Percentiles rank a stretch among this genome's conserved stretches.
phyloP scores from a whole-genome alignment of 2,113 vertebrate species.

The Larimichthys polyactis region DNA sequence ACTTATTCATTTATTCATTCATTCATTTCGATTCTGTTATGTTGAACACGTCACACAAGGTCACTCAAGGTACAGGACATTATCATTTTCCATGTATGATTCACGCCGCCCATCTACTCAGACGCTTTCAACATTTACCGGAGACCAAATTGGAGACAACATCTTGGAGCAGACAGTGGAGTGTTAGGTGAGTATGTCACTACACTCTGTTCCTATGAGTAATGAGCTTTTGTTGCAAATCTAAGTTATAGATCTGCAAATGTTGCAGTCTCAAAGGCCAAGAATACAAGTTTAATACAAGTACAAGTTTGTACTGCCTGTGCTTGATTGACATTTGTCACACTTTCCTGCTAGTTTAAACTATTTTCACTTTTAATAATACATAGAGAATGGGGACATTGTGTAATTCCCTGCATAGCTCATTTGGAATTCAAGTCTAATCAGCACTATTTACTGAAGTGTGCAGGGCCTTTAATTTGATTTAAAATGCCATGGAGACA shows the following conservation, averaged over 20 bases:
- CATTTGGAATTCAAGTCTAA: not conserved
- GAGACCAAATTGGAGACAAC: conserved; percentile 5
- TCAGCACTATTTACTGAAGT: not conserved
- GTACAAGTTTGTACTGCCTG: not conserved
- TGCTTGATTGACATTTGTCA: conserved; percentile 2
- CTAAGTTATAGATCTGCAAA: not conserved
- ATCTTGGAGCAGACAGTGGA: not conserved
- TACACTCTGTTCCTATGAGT: not conserved
- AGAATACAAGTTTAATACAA: too few species aligned
- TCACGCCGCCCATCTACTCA: conserved; percentile 79
- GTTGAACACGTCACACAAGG: conserved; percentile 88
- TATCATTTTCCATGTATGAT: conserved; percentile 86
- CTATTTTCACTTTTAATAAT: not conserved
- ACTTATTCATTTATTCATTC: conserved; percentile 63
- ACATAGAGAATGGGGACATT: too few species aligned
- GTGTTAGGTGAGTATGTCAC: conserved; percentile 61
- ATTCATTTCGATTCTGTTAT: conserved; percentile 89
- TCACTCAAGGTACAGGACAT: conserved; percentile 88
- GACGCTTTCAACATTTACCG: conserved; percentile 75
- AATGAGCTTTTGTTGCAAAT: not conserved
- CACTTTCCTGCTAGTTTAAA: conserved; percentile 1
- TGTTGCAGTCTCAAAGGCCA: not conserved
- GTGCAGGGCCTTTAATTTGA: not conserved
- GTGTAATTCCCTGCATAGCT: not conserved
- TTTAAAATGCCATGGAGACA: not conserved